phyloP scores from a whole-genome alignment of 2,113 vertebrate genomes.

The Gallinago paraguaiae region DNA sequence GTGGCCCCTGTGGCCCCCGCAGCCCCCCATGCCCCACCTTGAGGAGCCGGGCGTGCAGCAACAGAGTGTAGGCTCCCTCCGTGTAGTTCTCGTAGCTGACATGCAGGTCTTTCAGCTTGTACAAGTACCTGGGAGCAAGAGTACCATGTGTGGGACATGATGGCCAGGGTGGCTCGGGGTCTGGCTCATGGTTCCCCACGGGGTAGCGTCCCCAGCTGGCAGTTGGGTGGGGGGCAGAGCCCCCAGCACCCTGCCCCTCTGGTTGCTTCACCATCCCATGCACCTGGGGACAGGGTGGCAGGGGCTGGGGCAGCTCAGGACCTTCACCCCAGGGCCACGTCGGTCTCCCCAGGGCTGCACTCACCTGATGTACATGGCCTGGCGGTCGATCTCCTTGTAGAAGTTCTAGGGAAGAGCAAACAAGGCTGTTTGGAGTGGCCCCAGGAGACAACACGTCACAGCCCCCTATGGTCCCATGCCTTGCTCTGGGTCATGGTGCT shows the following conservation, averaged over 20 bases:
- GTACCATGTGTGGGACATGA: fast-evolving
- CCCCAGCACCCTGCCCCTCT: background rate
- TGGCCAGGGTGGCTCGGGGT: fast-evolving
- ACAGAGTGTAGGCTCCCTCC: constrained; percentile 54
- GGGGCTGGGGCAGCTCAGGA: background rate
- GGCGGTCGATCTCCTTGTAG: constrained; percentile 70
- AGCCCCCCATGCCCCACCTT: background rate
- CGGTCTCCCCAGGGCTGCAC: fast-evolving
- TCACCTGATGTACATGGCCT: constrained; percentile 73
- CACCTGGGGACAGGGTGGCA: background rate
- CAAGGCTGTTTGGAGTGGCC: fast-evolving
- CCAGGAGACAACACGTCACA: background rate
- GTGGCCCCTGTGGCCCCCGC: fast-evolving
- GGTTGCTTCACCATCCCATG: fast-evolving
- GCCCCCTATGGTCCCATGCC: background rate
- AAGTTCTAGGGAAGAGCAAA: constrained; percentile 55
- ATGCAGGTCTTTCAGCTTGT: constrained; percentile 64
- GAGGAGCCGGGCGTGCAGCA: constrained; percentile 54
- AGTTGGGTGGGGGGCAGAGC: background rate
- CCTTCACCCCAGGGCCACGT: fast-evolving
- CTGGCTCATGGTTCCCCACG: fast-evolving
- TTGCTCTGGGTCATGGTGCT: background rate
- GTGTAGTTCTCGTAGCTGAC: constrained; percentile 63
- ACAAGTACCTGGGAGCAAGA: constrained; percentile 17
- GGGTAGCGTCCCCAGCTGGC: too few species aligned